Evolutionary conservation across 2,113 vertebrate species (phyloP), one percentile per base, ranked within the genome.

Genomic region (Grantiella picta): DNA sequence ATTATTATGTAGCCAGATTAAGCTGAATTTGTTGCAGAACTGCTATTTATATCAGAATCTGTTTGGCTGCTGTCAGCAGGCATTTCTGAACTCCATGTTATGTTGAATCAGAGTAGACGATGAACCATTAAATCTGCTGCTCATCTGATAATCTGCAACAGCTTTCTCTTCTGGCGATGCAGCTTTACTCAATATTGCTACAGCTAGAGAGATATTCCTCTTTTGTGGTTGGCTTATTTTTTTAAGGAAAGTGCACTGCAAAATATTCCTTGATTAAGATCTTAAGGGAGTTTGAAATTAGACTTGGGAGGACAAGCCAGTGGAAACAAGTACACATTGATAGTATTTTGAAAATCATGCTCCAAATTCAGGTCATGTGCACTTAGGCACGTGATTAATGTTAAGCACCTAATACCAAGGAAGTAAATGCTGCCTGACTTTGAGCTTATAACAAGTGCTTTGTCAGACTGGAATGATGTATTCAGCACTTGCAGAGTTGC

Each of bases 41-140:
- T 82, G 57, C 82, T 77, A 9, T 72, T 93, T 91, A 64, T 72
- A 72, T 69, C 53, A 85, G 84, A 40, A 76, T 78, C 25, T 69
- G 49, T 65, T 90, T 24, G 29, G 54, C 64, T 94, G 66, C 88
- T 90, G 75, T 94, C 92, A 94, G 85, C 85, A 89, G 94, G 92
- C 50, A 94, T 85, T 94, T 96, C 66, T 87, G 84, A 91, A 47
- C 66, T 80, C 54, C 54, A 4, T 33, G 18, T 54, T 91, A 28
- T 45, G 19, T 10, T 79, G 66, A 94, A 82, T 87, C 53, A 61
- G 83, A 71, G 69, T 8, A 53, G 53, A 45, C 70, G 56, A 24
- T 54, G 63, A 90, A 53, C 36, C 45, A 81, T 70, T 89, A 66
- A 94, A 79, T 45, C 40, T 0, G 0, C 54, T 75, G 1, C 17